Base-by-base conservation (phyloP, 2,113 vertebrate genomes). In the Pithys albifrons region DNA sequence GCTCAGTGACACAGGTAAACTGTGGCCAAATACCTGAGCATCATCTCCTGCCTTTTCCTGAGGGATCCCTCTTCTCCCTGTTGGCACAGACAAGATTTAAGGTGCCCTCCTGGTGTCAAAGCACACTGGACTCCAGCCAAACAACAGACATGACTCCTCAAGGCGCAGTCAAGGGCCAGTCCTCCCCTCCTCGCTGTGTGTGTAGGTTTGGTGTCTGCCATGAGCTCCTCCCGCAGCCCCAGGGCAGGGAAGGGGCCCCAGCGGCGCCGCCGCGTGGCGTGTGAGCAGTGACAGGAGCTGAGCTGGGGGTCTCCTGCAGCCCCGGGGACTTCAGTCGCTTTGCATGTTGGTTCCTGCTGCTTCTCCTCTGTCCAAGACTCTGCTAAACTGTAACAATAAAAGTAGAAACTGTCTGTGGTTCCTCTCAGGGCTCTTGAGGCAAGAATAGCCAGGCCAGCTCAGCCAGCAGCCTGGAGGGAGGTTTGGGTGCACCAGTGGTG, bases 331-430 rank as follows among this genome's bases (percentile, higher is more conserved):
- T 77, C 7, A 77, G 10, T 88, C 55, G 91, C 96, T 97, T 80
- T 97, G 98, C 97, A 98, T 97, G 98, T 91, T 70, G 91, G 85
- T 73, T 84, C 86, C 93, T 80, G 74, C 85, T 61, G 84, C 61
- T 91, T 91, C 85, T 95, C 70, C 78, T 61, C 61, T 80, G 55
- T 86, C 82, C 41, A 37, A 55, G 75, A 24, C 82, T 43, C 29
- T 91, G 61, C 48, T 69, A 12, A 74, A 69, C 15, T 49, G 48
- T 80, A 55, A 28, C 3, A 91, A 91, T 91, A 91, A 91, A 91
- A 37, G 69, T 86, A 74, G 66, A 89, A 88, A 35, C 61, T 84
- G 37, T 69, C 54, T 82, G 28, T 73, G 5, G 2, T 85, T 95
- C 58, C 39, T 95, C 54, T 70, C 24, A 5, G 1, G 23, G 57